Evolutionary conservation across 2,113 vertebrate genomes (phyloP), one percentile per base, ranked within the genome.

Genomic region (Hippopotamus amphibius): DNA sequence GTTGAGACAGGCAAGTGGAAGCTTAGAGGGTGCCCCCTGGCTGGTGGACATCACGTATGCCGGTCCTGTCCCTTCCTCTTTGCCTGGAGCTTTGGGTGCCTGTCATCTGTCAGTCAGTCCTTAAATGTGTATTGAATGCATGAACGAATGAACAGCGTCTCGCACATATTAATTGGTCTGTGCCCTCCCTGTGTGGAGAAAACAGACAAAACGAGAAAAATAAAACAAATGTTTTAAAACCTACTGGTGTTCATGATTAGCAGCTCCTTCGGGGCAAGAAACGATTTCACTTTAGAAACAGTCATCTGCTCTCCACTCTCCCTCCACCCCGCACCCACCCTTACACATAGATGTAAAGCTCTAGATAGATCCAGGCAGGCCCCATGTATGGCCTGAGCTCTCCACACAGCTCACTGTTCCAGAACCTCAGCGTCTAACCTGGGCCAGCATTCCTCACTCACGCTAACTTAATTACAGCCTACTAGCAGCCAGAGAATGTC

Each of bases 241-340:
- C 22, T 16, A 17, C 7, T 28, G 30, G 43, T 76, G 14, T 46
- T 89, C 59, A 48, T 28, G 43, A 63, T 57, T 50, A 21, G n/a
- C 7, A 21, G n/a, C 7, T 19, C 46, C 50, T 86, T 85, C n/a
- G 15, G 69, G 28, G 19, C n/a, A 55, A 9, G 53, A 55, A 28
- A 46, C 5, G 0, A n/a, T 88, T 66, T 74, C n/a, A 33, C 0
- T 46, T 48, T n/a, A 12, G 85, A 88, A 76, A 46, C 7, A 33
- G 77, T 69, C 17, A 15, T 17, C 17, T 24, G 16, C 12, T 41
- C 0, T 55, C 43, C 41, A 9, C 11, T 10, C 10, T 16, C 33
- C 12, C 15, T 6, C 2, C 5, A 5, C 0, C 26, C 6, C 8
- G 1, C 10, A 5, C 2, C 37, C 24, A 11, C 10, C 3, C 26